Conservation (phyloP, 2,113 vertebrate genomes). For the Zapornia atra region DNA sequence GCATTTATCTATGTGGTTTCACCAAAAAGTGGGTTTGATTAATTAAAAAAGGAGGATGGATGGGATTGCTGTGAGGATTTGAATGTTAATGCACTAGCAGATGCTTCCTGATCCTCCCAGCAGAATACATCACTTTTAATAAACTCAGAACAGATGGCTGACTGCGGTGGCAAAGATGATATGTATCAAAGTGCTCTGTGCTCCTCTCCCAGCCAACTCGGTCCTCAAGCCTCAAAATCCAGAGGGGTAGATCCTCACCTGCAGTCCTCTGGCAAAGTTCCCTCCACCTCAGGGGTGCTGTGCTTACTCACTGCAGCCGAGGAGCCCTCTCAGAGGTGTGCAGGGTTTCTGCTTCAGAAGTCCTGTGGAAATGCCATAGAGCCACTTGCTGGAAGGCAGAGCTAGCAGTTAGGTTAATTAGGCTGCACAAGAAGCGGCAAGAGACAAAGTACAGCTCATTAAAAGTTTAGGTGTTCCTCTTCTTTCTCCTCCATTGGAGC, state of each 20-base stretch:
- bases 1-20: neutral
- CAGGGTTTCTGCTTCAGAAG: neutral
- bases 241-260: neutral
- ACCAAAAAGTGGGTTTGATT: conserved; percentile 45
- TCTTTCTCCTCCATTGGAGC: neutral
- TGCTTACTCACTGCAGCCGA: neutral
- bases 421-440: neutral
- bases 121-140: conserved; percentile 67
- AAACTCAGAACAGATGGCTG: conserved; percentile 68
- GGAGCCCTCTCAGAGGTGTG: neutral
- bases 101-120: conserved; percentile 67
- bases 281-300: neutral
- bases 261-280: neutral
- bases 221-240: neutral
- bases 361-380: neutral
- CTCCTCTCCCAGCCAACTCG: neutral
- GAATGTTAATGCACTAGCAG: conserved; percentile 63
- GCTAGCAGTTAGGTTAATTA: neutral
- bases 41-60: conserved; percentile 49
- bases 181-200: neutral
- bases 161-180: neutral
- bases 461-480: neutral
- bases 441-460: neutral
- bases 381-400: neutral
- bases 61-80: conserved; percentile 60